These are phyloP conservation scores for Beroe ovata DNA, from an alignment of 37 sponge, comb jelly and placozoan genomes.

Conservation along the genomic window DNA sequence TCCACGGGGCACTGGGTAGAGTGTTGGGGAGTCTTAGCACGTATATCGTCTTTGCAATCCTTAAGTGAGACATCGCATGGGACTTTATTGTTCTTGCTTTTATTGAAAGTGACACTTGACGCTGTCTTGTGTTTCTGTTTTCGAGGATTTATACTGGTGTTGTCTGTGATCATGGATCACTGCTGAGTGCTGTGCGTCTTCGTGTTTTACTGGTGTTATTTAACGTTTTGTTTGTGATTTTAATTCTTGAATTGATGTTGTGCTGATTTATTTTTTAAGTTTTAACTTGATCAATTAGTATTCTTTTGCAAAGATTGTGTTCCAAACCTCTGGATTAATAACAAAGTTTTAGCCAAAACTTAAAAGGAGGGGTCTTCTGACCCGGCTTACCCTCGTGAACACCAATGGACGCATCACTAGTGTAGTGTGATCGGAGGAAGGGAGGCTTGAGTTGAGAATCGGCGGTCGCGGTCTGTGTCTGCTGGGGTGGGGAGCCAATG, in stretches of 20 bases:
- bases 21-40: conserved; percentile 42
- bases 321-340: too few relatives aligned
- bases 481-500: conserved; percentile 64
- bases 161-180: too few relatives aligned
- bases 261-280: neutral
- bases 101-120: too few relatives aligned
- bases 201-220: too few relatives aligned
- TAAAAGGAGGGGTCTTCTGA: too few relatives aligned
- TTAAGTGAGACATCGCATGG: neutral
- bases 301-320: too few relatives aligned
- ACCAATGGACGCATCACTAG: conserved; percentile 51
- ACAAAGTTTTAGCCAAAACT: too few relatives aligned
- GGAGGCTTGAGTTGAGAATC: conserved; percentile 1
- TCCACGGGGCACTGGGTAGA: conserved; percentile 49
- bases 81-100: too few relatives aligned
- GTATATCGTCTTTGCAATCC: neutral
- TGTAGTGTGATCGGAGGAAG: conserved; percentile 57
- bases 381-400: conserved; percentile 39
- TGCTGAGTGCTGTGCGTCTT: too few relatives aligned
- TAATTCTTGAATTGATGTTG: neutral
- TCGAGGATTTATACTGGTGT: too few relatives aligned
- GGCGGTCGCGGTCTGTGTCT: neutral
- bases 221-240: neutral
- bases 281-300: too few relatives aligned
- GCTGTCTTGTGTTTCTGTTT: too few relatives aligned